A percentile compares a stretch with the other conserved stretches of the same genome.
phyloP scores from a whole-genome alignment of 1,140 invertebrate genomes.

The Drosophila albomicans region DNA sequence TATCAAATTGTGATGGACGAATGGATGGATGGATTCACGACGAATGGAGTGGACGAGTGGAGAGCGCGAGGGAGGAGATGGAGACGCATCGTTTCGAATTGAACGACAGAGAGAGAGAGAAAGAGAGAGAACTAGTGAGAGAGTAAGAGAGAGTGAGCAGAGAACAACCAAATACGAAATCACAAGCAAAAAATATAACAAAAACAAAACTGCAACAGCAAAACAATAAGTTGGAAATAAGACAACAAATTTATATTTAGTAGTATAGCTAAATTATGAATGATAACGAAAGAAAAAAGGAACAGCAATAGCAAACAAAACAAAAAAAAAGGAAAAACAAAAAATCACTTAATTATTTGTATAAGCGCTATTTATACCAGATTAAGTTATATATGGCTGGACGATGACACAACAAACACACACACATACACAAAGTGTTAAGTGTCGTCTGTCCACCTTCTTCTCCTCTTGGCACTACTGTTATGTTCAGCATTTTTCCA shows the following conservation, averaged over 20 bases:
- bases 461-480: neutral
- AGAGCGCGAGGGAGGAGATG: neutral
- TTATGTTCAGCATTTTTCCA: conserved; percentile 28
- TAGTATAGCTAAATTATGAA: conserved; percentile 73
- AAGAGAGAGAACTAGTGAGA: conserved; percentile 7
- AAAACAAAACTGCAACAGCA: conserved; percentile 58
- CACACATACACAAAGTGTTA: too few relatives aligned
- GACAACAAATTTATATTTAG: conserved; percentile 73
- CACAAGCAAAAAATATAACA: conserved; percentile 41
- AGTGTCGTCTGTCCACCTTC: too few relatives aligned
- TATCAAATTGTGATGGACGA: neutral
- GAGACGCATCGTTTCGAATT: conserved; percentile 18
- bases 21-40: conserved; percentile 21
- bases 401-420: conserved; percentile 1
- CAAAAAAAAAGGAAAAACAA: conserved; percentile 15
- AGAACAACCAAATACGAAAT: conserved; percentile 71
- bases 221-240: conserved; percentile 80
- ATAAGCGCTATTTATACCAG: conserved; percentile 73
- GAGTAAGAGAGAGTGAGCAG: conserved; percentile 9
- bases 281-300: conserved; percentile 30
- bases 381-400: conserved; percentile 44
- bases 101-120: conserved; percentile 12
- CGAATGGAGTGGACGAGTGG: neutral
- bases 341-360: conserved; percentile 72
- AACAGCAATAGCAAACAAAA: conserved; percentile 41